Conservation (phyloP, 2,113 vertebrate species). For the Mionectes macconnelli region DNA sequence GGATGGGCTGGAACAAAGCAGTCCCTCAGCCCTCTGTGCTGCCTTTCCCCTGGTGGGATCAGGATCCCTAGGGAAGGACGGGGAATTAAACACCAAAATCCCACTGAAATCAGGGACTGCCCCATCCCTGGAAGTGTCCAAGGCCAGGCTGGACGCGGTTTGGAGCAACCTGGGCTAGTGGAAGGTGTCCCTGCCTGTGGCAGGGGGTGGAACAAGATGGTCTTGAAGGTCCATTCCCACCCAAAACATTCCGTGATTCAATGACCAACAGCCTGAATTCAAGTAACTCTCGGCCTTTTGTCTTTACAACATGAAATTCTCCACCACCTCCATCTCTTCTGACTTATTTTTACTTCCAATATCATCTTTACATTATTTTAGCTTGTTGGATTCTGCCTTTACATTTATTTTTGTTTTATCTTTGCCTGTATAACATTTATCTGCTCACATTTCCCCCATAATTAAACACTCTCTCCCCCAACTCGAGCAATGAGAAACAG, state of each 20-base stretch:
- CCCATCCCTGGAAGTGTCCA: neutral
- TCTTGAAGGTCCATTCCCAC: neutral
- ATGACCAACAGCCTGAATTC: neutral
- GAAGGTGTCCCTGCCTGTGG: neutral
- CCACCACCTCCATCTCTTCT: accelerated
- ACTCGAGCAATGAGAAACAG: neutral
- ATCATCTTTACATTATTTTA: neutral
- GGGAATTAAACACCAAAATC: neutral
- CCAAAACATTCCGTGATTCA: neutral
- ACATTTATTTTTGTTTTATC: neutral
- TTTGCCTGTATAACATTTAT: neutral
- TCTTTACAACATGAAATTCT: neutral
- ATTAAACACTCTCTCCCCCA: neutral
- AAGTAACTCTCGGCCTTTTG: neutral
- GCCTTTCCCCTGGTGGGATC: neutral
- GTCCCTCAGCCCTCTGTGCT: neutral
- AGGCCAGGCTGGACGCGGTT: accelerated
- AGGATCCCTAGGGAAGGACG: neutral
- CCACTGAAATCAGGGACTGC: accelerated
- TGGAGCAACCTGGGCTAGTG: neutral
- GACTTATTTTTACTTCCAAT: neutral
- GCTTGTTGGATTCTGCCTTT: neutral
- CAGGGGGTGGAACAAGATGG: accelerated
- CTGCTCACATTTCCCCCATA: neutral
- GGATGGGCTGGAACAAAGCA: neutral